Percentiles rank a stretch among this genome's conserved stretches.
These are phyloP conservation scores for Leiothrix lutea DNA, from an alignment of 2,113 vertebrate species.

Conservation along the genomic window DNA sequence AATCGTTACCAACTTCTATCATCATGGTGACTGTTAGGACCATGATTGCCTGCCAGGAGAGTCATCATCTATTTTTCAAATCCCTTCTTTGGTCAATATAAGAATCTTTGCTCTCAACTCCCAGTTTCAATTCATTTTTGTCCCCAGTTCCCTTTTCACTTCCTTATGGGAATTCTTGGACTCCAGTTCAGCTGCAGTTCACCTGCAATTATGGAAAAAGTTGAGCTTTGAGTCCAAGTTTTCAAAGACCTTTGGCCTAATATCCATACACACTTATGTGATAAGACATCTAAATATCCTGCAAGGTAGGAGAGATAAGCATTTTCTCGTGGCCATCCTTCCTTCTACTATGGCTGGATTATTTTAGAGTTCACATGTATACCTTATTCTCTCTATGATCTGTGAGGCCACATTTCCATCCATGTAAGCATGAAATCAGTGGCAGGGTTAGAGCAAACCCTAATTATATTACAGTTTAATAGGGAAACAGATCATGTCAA, in stretches of 20 bases:
- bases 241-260: neutral
- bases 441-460: slow-evolving; percentile 11
- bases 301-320: neutral
- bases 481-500: slow-evolving; percentile 45
- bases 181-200: neutral
- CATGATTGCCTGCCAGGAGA: neutral
- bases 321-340: neutral
- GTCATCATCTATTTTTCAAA: neutral
- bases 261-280: neutral
- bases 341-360: neutral
- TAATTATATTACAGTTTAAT: slow-evolving; percentile 60
- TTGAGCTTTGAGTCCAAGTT: neutral
- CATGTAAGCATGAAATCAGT: slow-evolving; percentile 14
- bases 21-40: neutral
- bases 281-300: neutral
- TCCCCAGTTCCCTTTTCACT: neutral
- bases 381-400: neutral
- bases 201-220: neutral
- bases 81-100: neutral
- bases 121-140: neutral
- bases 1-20: neutral
- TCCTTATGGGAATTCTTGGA: fast-evolving
- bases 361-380: neutral
- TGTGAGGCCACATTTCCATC: neutral
- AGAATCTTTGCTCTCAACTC: neutral